Evolutionary conservation across 1,140 invertebrate species (phyloP).

Genomic region (Lepeophtheirus salmonis): DNA sequence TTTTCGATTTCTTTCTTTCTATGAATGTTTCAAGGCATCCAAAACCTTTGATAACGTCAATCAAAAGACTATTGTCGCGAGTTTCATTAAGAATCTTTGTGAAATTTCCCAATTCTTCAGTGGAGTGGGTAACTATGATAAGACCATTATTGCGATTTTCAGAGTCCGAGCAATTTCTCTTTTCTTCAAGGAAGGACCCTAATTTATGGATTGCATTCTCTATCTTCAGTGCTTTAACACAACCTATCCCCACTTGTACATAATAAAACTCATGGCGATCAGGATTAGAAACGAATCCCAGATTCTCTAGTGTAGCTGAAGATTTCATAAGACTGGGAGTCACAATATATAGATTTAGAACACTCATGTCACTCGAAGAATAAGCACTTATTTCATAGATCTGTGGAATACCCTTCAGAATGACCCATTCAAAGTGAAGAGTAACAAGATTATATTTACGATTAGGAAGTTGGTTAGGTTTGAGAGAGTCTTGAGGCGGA

Average conservation of each 20-base stretch:
- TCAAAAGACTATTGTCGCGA: neutral
- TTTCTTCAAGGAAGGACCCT: slow-evolving; percentile 1
- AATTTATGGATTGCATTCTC: slow-evolving; percentile 9
- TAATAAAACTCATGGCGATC: neutral
- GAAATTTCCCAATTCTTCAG: neutral
- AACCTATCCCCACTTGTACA: slow-evolving; percentile 11
- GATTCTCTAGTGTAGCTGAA: neutral
- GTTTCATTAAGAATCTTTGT: neutral
- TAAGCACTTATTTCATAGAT: slow-evolving; percentile 11
- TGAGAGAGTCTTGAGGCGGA: neutral
- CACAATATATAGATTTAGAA: neutral
- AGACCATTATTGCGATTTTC: slow-evolving; percentile 13
- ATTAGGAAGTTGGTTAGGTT: neutral
- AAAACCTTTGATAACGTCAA: slow-evolving; percentile 10
- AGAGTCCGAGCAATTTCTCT: neutral
- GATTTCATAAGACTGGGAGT: neutral
- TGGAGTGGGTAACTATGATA: neutral
- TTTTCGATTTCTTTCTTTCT: slow-evolving; percentile 1
- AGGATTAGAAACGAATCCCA: slow-evolving; percentile 1
- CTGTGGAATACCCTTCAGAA: neutral
- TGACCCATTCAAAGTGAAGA: slow-evolving; percentile 6
- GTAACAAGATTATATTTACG: neutral
- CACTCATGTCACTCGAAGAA: slow-evolving; percentile 1
- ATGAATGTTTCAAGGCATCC: slow-evolving; percentile 4
- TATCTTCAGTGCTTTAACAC: neutral